phyloP scores from a whole-genome alignment of 2,888 invertebrate species.

The Hanleya hanleyi region DNA sequence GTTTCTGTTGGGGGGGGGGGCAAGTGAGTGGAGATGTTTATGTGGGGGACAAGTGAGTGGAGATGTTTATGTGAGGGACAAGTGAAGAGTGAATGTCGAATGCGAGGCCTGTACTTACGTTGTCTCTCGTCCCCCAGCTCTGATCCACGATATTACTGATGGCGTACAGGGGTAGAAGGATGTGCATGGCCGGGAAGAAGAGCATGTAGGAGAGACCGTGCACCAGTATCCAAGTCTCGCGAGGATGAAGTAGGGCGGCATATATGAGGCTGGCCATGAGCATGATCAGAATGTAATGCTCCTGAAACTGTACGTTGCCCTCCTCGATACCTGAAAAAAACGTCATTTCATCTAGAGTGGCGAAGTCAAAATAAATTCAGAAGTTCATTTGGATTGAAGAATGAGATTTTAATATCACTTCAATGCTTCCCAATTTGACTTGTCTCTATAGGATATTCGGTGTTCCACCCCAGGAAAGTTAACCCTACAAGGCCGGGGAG shows the following conservation, averaged over 20 bases:
- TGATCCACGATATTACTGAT: conserved; percentile 56
- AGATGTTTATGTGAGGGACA: too few species aligned
- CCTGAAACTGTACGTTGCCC: conserved; percentile 47
- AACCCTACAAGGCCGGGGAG: too few species aligned
- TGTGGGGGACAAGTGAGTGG: too few species aligned
- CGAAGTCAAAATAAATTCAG: too few species aligned
- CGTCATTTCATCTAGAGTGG: too few species aligned
- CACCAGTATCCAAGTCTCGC: conserved; percentile 41
- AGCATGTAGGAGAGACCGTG: conserved; percentile 49
- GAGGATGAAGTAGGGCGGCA: conserved; percentile 47
- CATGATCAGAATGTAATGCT: conserved; percentile 50
- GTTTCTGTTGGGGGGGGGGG: neutral
- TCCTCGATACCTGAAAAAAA: conserved; percentile 37
- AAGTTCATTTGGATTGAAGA: too few species aligned
- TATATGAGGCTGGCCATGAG: conserved; percentile 44
- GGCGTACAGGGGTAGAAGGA: conserved; percentile 52
- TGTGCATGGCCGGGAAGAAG: conserved; percentile 52
- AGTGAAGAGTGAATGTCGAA: neutral
- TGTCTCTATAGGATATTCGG: too few species aligned
- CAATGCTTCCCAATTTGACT: too few species aligned
- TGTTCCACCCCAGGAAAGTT: too few species aligned
- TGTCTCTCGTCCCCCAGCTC: conserved; percentile 55
- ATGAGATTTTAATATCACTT: neutral
- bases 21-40: too few species aligned
- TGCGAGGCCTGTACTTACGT: conserved; percentile 27